Base-by-base conservation (phyloP, 2,797 vertebrate genomes). In the Bucorvus abyssinicus region DNA sequence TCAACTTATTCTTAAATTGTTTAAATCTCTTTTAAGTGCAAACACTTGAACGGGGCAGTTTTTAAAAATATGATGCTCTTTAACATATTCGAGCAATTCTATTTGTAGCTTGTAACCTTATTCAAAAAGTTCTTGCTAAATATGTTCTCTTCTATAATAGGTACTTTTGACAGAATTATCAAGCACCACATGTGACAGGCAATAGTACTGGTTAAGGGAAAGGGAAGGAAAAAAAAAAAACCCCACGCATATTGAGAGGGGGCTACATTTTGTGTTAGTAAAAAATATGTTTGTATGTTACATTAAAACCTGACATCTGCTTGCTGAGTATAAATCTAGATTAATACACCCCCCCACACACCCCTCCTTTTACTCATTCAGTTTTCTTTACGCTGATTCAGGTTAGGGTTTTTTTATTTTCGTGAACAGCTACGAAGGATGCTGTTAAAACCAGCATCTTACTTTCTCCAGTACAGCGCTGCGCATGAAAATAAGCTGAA, bases 1-100 rank as follows among this genome's bases (percentile, higher is more conserved):
- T 97, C 97, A 98, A 98, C 97, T 97, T 98, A 98, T 97, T 98
- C 97, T 97, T 97, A 98, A 98, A 98, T 98, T 98, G 98, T 98
- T 98, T 98, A 98, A 98, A 97, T 97, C 97, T 96, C 93, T 97
- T 97, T 98, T 97, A 98, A 97, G 95, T 97, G 96, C 97, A 98
- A 98, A 98, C 97, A 98, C 96, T 98, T 96, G 97, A 97, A 97
- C 96, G 94, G 96, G 94, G 92, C 92, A 76, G 87, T 82, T 97
- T 97, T 97, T 95, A 95, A 96, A 98, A 97, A 96, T 97, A 96
- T 36, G 91, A 93, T 94, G 91, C 94, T 97, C 97, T 97, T 96
- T 96, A 97, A 94, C 95, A 97, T 97, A 96, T 95, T 95, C 83
- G 64, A 53, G 68, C 91, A 96, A 97, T 97, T 97, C 96, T 94